phyloP scores from a whole-genome alignment of 1,140 invertebrate genomes.

The Trichomalopsis sarcophagae region DNA sequence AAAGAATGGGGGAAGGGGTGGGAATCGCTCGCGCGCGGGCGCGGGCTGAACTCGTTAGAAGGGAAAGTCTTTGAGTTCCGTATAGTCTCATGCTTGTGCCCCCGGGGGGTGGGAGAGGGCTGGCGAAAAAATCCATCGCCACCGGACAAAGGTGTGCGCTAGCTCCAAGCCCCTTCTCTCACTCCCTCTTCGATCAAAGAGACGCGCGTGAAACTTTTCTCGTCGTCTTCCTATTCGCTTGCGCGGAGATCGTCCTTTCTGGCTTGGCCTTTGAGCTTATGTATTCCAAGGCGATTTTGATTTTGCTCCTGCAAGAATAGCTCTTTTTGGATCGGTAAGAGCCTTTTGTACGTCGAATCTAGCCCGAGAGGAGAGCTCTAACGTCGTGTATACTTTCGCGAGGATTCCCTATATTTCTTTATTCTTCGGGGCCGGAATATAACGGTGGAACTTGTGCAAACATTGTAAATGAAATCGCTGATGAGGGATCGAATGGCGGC shows the following conservation, averaged over 20 bases:
- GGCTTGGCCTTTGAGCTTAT: conserved; percentile 38
- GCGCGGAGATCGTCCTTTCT: not conserved
- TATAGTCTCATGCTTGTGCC: not conserved
- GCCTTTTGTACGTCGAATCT: not conserved
- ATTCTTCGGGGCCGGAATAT: no score
- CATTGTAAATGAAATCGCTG: no score
- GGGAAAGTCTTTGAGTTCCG: conserved; percentile 47
- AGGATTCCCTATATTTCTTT: no score
- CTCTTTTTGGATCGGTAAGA: not conserved
- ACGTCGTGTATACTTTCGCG: not conserved
- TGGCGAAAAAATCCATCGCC: conserved; percentile 49
- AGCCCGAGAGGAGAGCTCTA: not conserved
- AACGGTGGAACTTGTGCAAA: no score
- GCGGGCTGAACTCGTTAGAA: conserved; percentile 46
- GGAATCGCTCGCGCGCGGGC: not conserved
- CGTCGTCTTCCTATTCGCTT: not conserved
- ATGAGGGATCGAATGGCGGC: no score
- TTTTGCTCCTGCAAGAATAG: not conserved
- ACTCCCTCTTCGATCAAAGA: conserved; percentile 38
- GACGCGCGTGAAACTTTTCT: conserved; percentile 38
- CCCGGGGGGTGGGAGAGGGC: not conserved
- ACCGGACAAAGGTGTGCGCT: conserved; percentile 49
- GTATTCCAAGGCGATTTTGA: conserved; percentile 37
- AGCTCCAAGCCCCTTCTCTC: not conserved
- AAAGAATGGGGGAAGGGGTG: not conserved